Conservation (phyloP, 2,888 invertebrate species). For the Drosophila greeni region DNA sequence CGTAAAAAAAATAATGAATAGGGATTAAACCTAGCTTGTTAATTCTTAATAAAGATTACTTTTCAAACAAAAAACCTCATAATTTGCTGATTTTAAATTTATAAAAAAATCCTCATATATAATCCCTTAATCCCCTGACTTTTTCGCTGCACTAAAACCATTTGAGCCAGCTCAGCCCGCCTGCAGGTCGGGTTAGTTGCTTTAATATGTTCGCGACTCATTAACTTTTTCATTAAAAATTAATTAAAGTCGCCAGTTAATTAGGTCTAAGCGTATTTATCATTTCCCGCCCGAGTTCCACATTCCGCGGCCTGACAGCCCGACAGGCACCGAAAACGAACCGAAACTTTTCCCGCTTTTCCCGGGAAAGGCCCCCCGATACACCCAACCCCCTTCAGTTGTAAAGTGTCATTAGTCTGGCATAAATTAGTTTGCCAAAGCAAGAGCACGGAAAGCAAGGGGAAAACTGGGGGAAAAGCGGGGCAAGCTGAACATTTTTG, state of each 20-base stretch:
- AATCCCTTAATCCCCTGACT: not conserved
- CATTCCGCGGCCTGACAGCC: slow-evolving; percentile 69
- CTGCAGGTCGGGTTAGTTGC: slow-evolving; percentile 51
- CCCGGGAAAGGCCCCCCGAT: slow-evolving; percentile 7
- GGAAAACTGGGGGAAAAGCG: not conserved
- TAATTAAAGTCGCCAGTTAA: slow-evolving; percentile 74
- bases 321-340: slow-evolving; percentile 38
- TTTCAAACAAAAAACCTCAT: too few species aligned
- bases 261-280: slow-evolving; percentile 75
- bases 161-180: not conserved
- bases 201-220: slow-evolving; percentile 67
- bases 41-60: too few species aligned
- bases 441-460: not conserved
- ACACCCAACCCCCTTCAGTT: slow-evolving; percentile 27
- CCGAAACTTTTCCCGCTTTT: slow-evolving; percentile 63
- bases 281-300: slow-evolving; percentile 72
- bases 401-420: slow-evolving; percentile 75
- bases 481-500: slow-evolving; percentile 58
- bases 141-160: slow-evolving; percentile 1
- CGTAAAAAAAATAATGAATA: rapidly evolving
- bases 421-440: slow-evolving; percentile 65
- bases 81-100: not conserved
- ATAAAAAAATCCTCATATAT: not conserved
- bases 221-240: slow-evolving; percentile 74
- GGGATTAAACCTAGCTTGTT: not conserved